Base-by-base conservation (phyloP, 2,113 vertebrate genomes). In the Phrynosoma platyrhinos region DNA sequence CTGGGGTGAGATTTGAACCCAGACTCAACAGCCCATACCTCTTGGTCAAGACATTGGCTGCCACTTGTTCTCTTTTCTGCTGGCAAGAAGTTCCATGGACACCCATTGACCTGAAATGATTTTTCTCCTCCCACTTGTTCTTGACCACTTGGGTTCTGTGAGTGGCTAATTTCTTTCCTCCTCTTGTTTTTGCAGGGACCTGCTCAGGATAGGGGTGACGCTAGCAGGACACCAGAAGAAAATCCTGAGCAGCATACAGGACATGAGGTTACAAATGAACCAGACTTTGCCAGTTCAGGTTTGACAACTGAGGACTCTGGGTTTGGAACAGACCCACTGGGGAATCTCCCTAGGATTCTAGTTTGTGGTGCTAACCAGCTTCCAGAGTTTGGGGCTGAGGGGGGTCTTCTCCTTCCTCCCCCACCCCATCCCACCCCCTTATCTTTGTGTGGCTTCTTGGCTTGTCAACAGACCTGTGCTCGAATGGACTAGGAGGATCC, bases 201-300 rank as follows among this genome's bases (percentile, higher is more conserved):
- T 99, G 93, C 97, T 99, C 94, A 98, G 99, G 96, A 99, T 99
- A 96, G 99, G 99, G 40, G 99, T 99, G 93, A 99, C 98, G 23
- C 94, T 99, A 96, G 99, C 99, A 2, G 99, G 99, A 78, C 99
- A 99, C 95, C 99, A 99, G 96, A 99, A 99, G 97, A 99, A 99
- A 96, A 99, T 99, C 91, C 97, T 99, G 42, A 98, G 98, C 96
- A 99, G 99, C 95, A 99, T 99, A 97, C 99, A 99, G 97, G 98
- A 99, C 96, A 99, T 99, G 99, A 97, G 99, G 96, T 96, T 99
- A 96, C 99, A 99, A 96, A 99, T 99, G 99, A 99, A 99, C 97
- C 99, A 99, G 97, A 99, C 98, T 0, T 97, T 99, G 94, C 98
- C 99, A 0, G 98, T 99, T 95, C 99, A 99, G 97, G 99, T 99